Evolutionary conservation across 2,113 vertebrate species (phyloP).

Genomic region (Sinocyclocheilus anophthalmus): DNA sequence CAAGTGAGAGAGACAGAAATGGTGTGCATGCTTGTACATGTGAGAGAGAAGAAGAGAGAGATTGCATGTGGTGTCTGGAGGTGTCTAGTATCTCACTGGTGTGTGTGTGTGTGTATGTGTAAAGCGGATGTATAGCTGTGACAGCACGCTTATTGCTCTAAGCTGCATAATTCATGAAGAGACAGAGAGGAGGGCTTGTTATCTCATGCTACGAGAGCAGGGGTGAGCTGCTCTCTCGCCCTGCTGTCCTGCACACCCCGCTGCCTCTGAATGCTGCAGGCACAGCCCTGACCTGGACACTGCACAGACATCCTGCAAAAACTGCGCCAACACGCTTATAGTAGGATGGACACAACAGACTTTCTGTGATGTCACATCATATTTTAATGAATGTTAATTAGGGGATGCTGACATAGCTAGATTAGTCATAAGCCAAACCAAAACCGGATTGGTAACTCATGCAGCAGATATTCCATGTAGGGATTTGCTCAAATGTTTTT

Average conservation of each 20-base stretch:
- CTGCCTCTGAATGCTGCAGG: constrained; percentile 11
- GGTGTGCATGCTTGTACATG: not conserved
- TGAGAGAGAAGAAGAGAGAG: not conserved
- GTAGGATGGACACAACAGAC: not conserved
- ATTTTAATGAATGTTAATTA: not conserved
- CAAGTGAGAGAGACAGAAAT: constrained; percentile 17
- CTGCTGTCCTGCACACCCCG: not conserved
- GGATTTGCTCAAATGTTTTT: not conserved
- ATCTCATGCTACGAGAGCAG: constrained; percentile 31
- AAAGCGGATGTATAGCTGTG: not conserved
- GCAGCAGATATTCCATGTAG: not conserved
- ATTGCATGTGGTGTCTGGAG: not conserved
- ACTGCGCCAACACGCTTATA: not conserved
- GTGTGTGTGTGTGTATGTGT: too few species aligned
- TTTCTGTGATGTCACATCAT: not conserved
- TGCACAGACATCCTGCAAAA: constrained; percentile 15
- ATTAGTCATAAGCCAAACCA: not conserved
- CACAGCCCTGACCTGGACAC: not conserved
- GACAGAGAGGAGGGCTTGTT: constrained; percentile 27
- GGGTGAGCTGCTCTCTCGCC: constrained; percentile 15
- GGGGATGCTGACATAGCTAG: not conserved
- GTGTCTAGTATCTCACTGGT: not conserved
- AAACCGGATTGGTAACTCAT: not conserved
- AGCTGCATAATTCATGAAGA: constrained; percentile 25
- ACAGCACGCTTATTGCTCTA: constrained; percentile 25